Evolutionary conservation across 2,113 vertebrate genomes (phyloP).

Genomic region (Emydocephalus ijimae): DNA sequence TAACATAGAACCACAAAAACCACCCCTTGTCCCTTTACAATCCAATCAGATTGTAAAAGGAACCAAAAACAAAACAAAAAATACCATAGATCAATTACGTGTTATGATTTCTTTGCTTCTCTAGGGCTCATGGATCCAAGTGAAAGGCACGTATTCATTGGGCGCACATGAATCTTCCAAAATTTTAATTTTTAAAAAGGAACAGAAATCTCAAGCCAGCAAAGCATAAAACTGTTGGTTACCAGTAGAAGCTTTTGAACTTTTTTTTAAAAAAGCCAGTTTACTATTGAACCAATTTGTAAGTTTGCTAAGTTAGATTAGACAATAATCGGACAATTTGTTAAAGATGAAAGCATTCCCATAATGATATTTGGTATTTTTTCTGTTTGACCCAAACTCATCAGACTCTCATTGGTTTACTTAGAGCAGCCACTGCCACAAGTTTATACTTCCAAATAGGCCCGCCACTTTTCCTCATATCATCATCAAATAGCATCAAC

Average conservation of each 20-base stretch:
- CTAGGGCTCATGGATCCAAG: background rate
- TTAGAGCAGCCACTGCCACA: background rate
- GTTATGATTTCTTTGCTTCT: background rate
- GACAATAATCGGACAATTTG: background rate
- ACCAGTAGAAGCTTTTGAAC: too few species aligned
- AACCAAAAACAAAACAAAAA: background rate
- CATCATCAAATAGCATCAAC: background rate
- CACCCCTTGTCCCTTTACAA: background rate
- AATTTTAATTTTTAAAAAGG: background rate
- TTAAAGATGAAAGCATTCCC: background rate
- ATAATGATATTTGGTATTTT: background rate
- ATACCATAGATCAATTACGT: background rate
- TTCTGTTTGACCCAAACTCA: background rate
- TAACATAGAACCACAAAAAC: background rate
- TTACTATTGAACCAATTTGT: background rate
- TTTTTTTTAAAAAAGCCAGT: background rate
- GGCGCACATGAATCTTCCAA: background rate
- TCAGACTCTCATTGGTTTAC: background rate
- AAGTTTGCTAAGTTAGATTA: background rate
- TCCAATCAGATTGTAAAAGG: background rate
- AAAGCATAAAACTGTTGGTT: background rate
- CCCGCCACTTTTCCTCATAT: background rate
- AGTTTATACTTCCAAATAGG: background rate
- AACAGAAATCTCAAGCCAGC: background rate
- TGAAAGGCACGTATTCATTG: background rate